Percentiles rank a stretch among this genome's conserved stretches.
Conservation (phyloP, 2,888 invertebrate species). For the Cetonia aurata region DNA sequence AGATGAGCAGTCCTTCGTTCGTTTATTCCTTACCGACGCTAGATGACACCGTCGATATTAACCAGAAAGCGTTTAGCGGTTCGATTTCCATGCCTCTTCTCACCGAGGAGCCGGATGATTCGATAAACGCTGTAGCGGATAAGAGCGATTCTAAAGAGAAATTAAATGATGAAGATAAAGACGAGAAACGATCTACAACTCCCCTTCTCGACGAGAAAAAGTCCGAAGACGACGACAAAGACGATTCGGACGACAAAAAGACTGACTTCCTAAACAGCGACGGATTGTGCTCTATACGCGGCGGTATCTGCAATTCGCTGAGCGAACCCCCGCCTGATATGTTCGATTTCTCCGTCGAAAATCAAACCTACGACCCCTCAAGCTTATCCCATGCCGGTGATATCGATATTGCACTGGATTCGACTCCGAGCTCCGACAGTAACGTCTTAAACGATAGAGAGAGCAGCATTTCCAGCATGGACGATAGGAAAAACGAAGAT, state of each 20-base stretch:
- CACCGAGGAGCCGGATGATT: constrained; percentile 67
- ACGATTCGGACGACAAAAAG: constrained; percentile 37
- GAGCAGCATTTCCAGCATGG: constrained; percentile 35
- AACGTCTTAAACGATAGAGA: constrained; percentile 37
- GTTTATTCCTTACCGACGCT: constrained; percentile 62
- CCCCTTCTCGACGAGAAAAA: neutral
- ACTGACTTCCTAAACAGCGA: constrained; percentile 50
- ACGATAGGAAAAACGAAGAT: constrained; percentile 52
- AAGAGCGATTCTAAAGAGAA: constrained; percentile 14
- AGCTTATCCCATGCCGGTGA: constrained; percentile 21
- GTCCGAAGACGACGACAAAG: constrained; percentile 28
- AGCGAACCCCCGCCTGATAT: constrained; percentile 66
- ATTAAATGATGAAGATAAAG: constrained; percentile 2
- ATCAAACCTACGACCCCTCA: constrained; percentile 27
- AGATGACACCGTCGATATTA: constrained; percentile 59
- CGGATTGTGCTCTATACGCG: constrained; percentile 61
- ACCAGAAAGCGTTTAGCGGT: constrained; percentile 62
- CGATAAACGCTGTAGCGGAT: constrained; percentile 42
- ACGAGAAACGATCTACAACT: neutral
- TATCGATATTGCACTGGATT: constrained; percentile 27
- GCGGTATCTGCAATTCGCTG: constrained; percentile 64
- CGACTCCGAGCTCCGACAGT: constrained; percentile 36
- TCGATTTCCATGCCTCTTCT: constrained; percentile 74
- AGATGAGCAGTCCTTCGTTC: constrained; percentile 62
- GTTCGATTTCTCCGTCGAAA: constrained; percentile 60